Conservation (phyloP, 2,113 vertebrate species). For the Scortum barcoo region DNA sequence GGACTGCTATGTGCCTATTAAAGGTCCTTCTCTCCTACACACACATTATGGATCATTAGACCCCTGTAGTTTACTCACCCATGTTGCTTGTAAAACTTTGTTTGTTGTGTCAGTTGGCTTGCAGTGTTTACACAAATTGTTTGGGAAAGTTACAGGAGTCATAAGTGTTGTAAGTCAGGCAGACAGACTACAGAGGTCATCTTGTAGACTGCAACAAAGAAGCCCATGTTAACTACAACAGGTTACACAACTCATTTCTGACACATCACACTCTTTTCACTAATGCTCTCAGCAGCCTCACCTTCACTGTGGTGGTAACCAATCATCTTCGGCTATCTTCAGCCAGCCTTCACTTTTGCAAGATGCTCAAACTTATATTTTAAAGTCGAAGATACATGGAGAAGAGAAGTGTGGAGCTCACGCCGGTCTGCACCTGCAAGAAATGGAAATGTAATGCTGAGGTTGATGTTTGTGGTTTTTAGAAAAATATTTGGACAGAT, state of each 20-base stretch:
- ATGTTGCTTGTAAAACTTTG: neutral
- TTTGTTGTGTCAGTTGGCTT: neutral
- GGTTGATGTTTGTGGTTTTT: too few species aligned
- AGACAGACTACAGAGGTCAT: neutral
- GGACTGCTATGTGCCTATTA: neutral
- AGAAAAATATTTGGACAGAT: too few species aligned
- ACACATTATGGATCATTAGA: neutral
- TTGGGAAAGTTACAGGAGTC: neutral
- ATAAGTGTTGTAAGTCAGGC: neutral
- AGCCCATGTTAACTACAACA: neutral
- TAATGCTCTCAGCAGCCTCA: neutral
- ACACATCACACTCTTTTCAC: neutral
- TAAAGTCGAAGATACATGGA: too few species aligned
- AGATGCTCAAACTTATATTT: neutral
- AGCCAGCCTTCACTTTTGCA: neutral
- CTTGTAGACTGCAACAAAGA: neutral
- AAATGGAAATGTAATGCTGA: too few species aligned
- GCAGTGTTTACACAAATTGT: neutral
- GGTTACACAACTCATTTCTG: neutral
- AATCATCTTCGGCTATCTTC: neutral
- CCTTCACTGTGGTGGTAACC: neutral
- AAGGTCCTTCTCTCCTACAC: neutral
- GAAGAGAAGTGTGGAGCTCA: neutral
- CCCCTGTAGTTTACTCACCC: neutral
- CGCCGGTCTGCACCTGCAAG: neutral